phyloP scores from a whole-genome alignment of 1,140 invertebrate genomes.

The Leptopilina clavipes region DNA sequence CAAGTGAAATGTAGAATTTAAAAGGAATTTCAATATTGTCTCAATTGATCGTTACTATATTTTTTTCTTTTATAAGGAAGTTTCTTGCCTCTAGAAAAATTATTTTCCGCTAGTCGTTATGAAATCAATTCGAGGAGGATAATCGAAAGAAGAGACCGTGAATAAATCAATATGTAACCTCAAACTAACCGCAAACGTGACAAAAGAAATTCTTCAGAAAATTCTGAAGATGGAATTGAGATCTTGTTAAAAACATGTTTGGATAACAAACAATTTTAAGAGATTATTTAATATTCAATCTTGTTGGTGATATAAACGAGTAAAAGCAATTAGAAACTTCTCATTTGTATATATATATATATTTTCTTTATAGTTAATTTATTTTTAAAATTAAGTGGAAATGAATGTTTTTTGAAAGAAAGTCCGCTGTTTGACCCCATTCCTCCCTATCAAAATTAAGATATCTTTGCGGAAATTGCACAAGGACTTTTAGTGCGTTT shows the following conservation, averaged over 20 bases:
- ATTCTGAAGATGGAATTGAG: neutral
- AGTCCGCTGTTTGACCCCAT: conserved; percentile 9
- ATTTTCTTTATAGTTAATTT: neutral
- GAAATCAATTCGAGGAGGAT: conserved; percentile 13
- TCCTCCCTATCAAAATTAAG: neutral
- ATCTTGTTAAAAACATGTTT: neutral
- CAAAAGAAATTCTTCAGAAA: neutral
- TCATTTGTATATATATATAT: neutral
- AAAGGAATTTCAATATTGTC: neutral
- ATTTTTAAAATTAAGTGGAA: neutral
- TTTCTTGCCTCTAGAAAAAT: neutral
- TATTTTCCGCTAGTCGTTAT: neutral
- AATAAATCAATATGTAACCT: conserved; percentile 13
- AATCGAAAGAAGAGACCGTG: neutral
- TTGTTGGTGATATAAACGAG: too few species aligned
- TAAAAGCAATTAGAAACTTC: neutral
- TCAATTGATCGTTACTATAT: neutral
- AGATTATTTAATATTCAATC: too few species aligned
- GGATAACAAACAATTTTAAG: too few species aligned
- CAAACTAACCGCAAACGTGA: conserved; percentile 7
- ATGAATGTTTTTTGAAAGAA: neutral
- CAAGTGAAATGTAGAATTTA: too few species aligned
- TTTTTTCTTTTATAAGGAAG: neutral
- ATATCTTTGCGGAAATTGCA: conserved; percentile 21
- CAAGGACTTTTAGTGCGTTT: conserved; percentile 1